A percentile compares a stretch with the other conserved stretches of the same genome.
Evolutionary conservation across 2,113 vertebrate species (phyloP).

Genomic region (Myiopsitta monachus): DNA sequence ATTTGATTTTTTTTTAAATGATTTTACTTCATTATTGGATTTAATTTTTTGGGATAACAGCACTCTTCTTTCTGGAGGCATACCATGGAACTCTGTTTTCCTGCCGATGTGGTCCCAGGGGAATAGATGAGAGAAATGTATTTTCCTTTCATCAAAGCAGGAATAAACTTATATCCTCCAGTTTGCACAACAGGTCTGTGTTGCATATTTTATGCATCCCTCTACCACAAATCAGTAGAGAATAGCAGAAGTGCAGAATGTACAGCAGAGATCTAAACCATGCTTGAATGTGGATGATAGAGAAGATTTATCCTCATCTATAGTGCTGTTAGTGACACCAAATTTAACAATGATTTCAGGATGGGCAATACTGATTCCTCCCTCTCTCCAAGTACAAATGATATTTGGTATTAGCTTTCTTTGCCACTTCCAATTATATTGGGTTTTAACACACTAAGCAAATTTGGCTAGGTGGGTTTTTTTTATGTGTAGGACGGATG

Average conservation of each 20-base stretch:
- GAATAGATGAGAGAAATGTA: background rate
- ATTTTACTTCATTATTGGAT: background rate
- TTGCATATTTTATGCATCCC: background rate
- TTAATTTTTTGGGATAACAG: background rate
- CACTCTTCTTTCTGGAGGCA: background rate
- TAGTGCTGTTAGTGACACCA: background rate
- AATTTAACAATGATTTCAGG: background rate
- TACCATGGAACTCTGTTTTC: background rate
- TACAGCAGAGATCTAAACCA: background rate
- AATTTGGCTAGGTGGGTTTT: background rate
- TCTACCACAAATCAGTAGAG: background rate
- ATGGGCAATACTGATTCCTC: background rate
- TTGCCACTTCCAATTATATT: background rate
- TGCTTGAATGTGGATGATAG: background rate
- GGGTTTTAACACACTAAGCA: background rate
- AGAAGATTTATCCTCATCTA: background rate
- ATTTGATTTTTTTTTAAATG: background rate
- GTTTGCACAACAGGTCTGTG: background rate
- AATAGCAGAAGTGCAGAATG: background rate
- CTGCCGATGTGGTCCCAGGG: background rate
- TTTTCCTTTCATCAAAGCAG: slow-evolving; percentile 17
- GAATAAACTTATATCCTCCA: background rate
- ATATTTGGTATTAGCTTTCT: background rate
- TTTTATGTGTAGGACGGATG: background rate
- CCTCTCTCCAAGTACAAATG: background rate